Percentiles rank a stretch among this genome's conserved stretches.
Conservation (phyloP, 2,888 invertebrate genomes). For the Amblyjoppa proteus region DNA sequence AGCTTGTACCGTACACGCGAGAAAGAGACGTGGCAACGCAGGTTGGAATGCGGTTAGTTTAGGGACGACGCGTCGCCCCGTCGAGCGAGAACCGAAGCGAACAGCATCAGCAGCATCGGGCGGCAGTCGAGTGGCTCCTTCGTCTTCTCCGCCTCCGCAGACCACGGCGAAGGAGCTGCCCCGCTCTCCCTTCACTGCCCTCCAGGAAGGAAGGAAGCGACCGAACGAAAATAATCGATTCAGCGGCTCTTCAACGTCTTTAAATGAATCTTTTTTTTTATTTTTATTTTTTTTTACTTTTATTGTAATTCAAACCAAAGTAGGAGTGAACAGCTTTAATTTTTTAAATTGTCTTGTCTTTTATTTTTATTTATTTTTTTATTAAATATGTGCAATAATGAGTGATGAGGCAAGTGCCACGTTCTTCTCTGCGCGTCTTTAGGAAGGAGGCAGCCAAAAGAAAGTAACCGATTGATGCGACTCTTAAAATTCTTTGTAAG, state of each 20-base stretch:
- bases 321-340: too few relatives aligned
- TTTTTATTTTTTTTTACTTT: not conserved
- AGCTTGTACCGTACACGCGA: slow-evolving; percentile 36
- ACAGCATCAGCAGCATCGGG: slow-evolving; percentile 20
- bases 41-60: slow-evolving; percentile 79
- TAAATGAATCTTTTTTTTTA: not conserved
- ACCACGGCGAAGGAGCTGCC: slow-evolving; percentile 9
- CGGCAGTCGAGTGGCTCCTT: slow-evolving; percentile 44
- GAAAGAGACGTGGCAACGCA: slow-evolving; percentile 79
- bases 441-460: slow-evolving; percentile 68
- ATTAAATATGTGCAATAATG: too few relatives aligned
- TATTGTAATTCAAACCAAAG: too few relatives aligned
- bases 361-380: not conserved
- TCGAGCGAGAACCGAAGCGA: slow-evolving; percentile 65
- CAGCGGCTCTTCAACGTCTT: not conserved
- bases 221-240: slow-evolving; percentile 24
- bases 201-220: slow-evolving; percentile 72
- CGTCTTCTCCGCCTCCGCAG: slow-evolving; percentile 50
- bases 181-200: slow-evolving; percentile 57
- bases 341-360: too few relatives aligned
- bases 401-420: slow-evolving; percentile 11
- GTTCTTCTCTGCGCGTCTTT: slow-evolving; percentile 43
- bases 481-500: not conserved
- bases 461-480: not conserved
- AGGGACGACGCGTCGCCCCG: slow-evolving; percentile 76